Base-by-base conservation (phyloP, 2,113 vertebrate genomes). In the Nycticebus coucang region DNA sequence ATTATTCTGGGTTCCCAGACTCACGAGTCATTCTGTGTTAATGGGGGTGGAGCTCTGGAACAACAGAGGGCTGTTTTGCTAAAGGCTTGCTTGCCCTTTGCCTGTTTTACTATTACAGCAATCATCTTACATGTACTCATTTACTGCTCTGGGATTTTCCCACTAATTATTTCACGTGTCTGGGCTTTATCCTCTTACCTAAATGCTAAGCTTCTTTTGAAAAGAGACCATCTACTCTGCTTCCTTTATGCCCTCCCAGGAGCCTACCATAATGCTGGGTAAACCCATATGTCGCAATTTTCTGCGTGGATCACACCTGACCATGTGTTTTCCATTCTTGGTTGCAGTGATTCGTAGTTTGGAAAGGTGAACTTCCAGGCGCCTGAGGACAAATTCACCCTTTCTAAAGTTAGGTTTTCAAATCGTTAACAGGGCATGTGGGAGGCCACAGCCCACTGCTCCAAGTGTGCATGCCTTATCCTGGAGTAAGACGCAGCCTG, bases 91-190 rank as follows among this genome's bases (percentile, higher is more conserved):
- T 88, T 78, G 30, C 37, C 68, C n/a, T 95, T 82, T 89, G 33
- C 55, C 82, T 93, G 30, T 84, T 93, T 87, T 68, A 64, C 62
- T 69, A 17, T 88, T 88, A 77, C 62, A 59, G 35, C 30, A 86
- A 53, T 84, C 69, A 69, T 57, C 30, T 81, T 26, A n/a, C 28
- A 66, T 30, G 60, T 87, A 83, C 24, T 84, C 71, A n/a, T 45
- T 69, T 69, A 55, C 53, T 35, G 17, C 69, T 86, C 60, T 81
- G 74, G 22, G 26, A 19, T 50, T 82, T 83, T 91, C 57, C 37
- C 45, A 74, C 60, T 69, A 78, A 93, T 68, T 72, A 45, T 37
- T 95, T 86, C 59, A 62, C 2, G 5, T 91, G 71, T 85, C 55
- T 82, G 35, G 60, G 80, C 45, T 55, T 91, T 95, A 86, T 79